phyloP scores from a whole-genome alignment of 2,113 vertebrate genomes.

The Dunckerocampus dactyliophorus region DNA sequence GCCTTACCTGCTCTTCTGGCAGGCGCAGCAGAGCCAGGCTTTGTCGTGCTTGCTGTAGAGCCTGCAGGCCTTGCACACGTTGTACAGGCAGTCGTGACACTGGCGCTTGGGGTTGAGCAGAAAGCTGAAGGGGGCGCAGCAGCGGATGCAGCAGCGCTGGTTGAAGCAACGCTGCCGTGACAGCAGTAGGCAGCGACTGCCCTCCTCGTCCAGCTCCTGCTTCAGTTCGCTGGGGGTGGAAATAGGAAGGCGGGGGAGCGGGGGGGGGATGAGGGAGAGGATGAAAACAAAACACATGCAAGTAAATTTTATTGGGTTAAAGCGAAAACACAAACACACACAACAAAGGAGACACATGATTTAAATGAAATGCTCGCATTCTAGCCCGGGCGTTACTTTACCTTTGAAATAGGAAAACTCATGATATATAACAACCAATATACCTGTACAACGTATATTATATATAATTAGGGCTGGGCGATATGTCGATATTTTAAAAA shows the following conservation, averaged over 20 bases:
- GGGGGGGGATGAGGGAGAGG: neutral
- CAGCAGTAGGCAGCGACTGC: constrained; percentile 86
- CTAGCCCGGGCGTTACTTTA: too few relatives aligned
- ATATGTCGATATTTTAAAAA: too few relatives aligned
- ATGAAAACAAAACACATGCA: neutral
- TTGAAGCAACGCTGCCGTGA: constrained; percentile 87
- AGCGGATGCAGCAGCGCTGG: constrained; percentile 92
- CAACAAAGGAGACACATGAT: neutral
- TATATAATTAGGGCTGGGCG: too few relatives aligned
- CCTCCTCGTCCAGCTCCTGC: constrained; percentile 89
- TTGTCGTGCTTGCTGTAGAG: constrained; percentile 81
- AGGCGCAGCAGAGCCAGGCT: constrained; percentile 85
- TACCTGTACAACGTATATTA: too few relatives aligned
- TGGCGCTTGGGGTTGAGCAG: constrained; percentile 85
- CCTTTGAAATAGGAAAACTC: too few relatives aligned
- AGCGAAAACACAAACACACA: neutral
- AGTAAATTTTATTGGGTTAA: neutral
- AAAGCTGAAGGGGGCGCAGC: constrained; percentile 89
- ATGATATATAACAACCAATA: too few relatives aligned
- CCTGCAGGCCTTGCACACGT: constrained; percentile 89
- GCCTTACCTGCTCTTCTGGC: constrained; percentile 87
- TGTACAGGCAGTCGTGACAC: constrained; percentile 86
- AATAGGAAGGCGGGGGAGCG: neutral
- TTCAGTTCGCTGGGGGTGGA: constrained; percentile 81
- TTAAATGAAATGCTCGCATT: neutral